Evolutionary conservation across 2,797 vertebrate genomes (phyloP).

Genomic region (Dallia pectoralis): DNA sequence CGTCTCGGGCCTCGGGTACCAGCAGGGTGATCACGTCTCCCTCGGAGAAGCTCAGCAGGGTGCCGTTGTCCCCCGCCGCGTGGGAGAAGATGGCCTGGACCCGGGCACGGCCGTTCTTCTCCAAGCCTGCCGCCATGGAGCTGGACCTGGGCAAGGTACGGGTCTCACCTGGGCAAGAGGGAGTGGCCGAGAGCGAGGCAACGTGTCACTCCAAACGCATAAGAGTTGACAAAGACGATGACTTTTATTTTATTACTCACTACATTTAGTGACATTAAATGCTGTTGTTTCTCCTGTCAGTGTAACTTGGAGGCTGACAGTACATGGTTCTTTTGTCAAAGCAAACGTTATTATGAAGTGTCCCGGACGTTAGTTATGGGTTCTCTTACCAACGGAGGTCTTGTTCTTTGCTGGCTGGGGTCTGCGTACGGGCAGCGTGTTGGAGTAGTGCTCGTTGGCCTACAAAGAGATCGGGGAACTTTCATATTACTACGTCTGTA

Average conservation of each 20-base stretch:
- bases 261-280: neutral
- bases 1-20: constrained; percentile 94
- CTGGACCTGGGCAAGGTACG: constrained; percentile 95
- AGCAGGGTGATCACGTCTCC: constrained; percentile 96
- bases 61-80: constrained; percentile 91
- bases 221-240: neutral
- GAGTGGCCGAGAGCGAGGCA: neutral
- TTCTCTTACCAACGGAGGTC: constrained; percentile 78
- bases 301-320: neutral
- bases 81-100: constrained; percentile 99
- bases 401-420: constrained; percentile 92
- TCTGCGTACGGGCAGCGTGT: constrained; percentile 96
- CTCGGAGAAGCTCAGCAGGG: constrained; percentile 95
- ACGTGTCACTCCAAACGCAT: neutral
- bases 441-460: constrained; percentile 85
- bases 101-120: constrained; percentile 89
- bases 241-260: neutral
- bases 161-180: constrained; percentile 82
- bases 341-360: neutral
- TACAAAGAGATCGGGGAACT: neutral
- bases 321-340: neutral
- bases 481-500: neutral
- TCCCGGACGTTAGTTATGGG: neutral
- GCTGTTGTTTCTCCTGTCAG: neutral
- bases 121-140: constrained; percentile 96